Base-by-base conservation (phyloP, 2,113 vertebrate genomes). In the Sebastes schlegelii region DNA sequence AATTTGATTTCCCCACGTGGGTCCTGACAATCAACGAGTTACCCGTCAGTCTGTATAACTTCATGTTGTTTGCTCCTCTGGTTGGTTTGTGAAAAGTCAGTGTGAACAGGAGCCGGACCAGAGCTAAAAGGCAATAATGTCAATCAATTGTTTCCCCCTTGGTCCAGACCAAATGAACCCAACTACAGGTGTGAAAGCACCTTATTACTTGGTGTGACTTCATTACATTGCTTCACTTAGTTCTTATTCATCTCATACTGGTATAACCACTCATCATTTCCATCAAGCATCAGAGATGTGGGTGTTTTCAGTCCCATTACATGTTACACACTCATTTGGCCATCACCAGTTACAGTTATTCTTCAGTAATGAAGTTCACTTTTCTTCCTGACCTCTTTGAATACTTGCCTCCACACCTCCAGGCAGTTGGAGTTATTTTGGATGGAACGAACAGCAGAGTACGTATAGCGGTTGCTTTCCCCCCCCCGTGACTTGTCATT, bases 381-480 rank as follows among this genome's bases (percentile, higher is more conserved):
- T 91, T 76, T 87, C 72, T 84, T 54, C 67, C 60, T 71, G 9
- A 49, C 43, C 63, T 61, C 54, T 88, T 52, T 88, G 52, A 90
- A 93, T 93, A 63, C 91, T 94, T 96, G 80, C 91, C 89, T 94
- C 91, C 93, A 92, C 91, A 67, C 92, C 95, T 80, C 87, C 97
- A 99, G 98, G 98, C 96, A 96, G 94, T 93, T 99, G 95, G 95
- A 92, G 85, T 87, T 95, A 97, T 97, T 98, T 99, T 90, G 97
- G 97, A 97, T 99, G 98, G 98, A 97, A 94, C 95, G 97, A 98
- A 78, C 96, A 96, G 86, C 96, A 96, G 94, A 97, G 98, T 99
- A 99, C 89, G 97, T 99, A 99, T 48, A 64, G 80, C 84, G 86
- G 86, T 91, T 82, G 63, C 54, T 77, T 61, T 91, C 88, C 71